Percentiles rank a stretch among this genome's conserved stretches.
Evolutionary conservation across 2,888 invertebrate genomes (phyloP).

Genomic region (Himalopsyche kuldschensis): DNA sequence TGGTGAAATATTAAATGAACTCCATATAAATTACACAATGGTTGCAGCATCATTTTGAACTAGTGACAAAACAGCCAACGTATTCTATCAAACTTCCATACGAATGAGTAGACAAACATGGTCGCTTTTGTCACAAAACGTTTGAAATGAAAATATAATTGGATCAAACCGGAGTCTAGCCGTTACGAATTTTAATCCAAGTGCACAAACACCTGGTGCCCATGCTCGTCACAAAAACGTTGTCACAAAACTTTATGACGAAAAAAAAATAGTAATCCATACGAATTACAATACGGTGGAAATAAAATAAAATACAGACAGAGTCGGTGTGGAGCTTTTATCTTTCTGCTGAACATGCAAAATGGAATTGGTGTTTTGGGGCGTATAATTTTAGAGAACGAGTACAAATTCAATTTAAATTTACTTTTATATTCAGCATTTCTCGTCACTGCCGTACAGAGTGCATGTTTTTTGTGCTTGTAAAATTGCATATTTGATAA

Average conservation of each 20-base stretch:
- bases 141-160: conserved; percentile 40
- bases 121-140: conserved; percentile 32
- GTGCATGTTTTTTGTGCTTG: conserved; percentile 11
- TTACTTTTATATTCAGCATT: conserved; percentile 50
- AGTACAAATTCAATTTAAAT: conserved; percentile 63
- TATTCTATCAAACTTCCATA: conserved; percentile 22
- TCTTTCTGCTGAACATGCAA: conserved; percentile 36
- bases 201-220: conserved; percentile 28
- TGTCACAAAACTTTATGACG: conserved; percentile 36
- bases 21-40: not conserved
- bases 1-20: not conserved
- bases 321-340: conserved; percentile 29
- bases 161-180: conserved; percentile 33
- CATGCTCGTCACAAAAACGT: conserved; percentile 22
- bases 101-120: conserved; percentile 22
- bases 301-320: conserved; percentile 26
- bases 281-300: conserved; percentile 32
- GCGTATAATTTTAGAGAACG: conserved; percentile 37
- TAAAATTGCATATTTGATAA: conserved; percentile 8
- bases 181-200: conserved; percentile 39
- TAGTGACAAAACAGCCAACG: conserved; percentile 6
- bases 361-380: conserved; percentile 32
- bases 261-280: conserved; percentile 33
- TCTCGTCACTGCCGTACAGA: conserved; percentile 8
- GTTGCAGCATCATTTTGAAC: not conserved